Conservation (phyloP, 2,113 vertebrate genomes). For the Tetraodon nigroviridis region DNA sequence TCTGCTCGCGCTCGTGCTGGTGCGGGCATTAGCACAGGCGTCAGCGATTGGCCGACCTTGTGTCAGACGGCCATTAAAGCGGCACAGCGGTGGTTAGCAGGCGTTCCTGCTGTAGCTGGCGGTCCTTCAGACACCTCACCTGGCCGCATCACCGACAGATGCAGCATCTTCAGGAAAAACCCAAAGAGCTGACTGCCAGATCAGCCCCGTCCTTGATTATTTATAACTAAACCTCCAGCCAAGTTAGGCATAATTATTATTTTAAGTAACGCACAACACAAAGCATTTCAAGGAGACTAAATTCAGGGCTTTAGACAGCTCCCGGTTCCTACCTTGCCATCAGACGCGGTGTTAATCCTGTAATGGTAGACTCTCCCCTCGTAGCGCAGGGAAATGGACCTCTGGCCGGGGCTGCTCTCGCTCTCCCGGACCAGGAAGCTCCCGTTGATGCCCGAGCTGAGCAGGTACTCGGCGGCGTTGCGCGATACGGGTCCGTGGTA, state of each 20-base stretch:
- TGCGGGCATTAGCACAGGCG: conserved; percentile 51
- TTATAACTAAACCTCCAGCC: no score
- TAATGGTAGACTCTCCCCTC: conserved; percentile 99
- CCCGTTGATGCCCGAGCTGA: conserved; percentile 97
- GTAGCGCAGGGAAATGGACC: conserved; percentile 96
- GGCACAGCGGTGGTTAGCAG: conserved; percentile 43
- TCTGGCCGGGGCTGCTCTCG: conserved; percentile 96
- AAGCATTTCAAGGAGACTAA: background rate
- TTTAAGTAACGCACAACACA: background rate
- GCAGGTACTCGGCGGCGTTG: conserved; percentile 93
- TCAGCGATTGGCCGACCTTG: conserved; percentile 46
- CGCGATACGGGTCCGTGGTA: conserved; percentile 97
- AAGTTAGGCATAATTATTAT: no score
- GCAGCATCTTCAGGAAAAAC: conserved; percentile 2
- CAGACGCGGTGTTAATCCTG: conserved; percentile 96
- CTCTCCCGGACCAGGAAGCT: conserved; percentile 98
- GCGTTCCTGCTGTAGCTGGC: conserved; percentile 55
- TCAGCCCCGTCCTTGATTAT: no score
- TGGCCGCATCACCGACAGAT: conserved; percentile 37
- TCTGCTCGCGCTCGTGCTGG: conserved; percentile 36
- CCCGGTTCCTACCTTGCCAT: conserved; percentile 82
- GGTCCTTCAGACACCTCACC: conserved; percentile 42
- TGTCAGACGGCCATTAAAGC: conserved; percentile 49
- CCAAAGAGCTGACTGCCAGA: no score
- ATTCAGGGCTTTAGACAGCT: background rate